Base-by-base conservation (phyloP, 1,140 invertebrate genomes). In the Colletes latitarsis region DNA sequence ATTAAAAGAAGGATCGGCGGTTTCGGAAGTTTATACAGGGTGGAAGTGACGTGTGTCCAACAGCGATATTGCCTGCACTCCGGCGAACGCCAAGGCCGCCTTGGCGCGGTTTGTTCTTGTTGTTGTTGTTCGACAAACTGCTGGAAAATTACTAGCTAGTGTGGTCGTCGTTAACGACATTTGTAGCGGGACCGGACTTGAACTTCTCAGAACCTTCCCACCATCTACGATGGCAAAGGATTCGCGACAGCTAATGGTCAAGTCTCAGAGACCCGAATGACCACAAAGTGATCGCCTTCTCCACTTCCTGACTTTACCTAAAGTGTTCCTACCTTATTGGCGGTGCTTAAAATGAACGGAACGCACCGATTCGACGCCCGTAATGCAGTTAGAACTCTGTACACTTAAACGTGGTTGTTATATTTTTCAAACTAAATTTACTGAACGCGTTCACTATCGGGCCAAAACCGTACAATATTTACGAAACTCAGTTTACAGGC, bases 271-370 rank as follows among this genome's bases (percentile, higher is more conserved):
- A 89, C 87, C 88, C 83, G 85, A 68, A 83, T 73, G 83, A 91
- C 90, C 90, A 83, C 90, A 92, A 91, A 92, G 90, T 91, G 90
- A 91, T 92, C 89, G 86, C 85, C 86, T 90, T 87, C 87, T 78
- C 85, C 85, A 80, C 85, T 87, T 88, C 82, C 76, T 75, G 87
- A 88, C 84, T 84, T 86, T 41, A 58, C 72, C 57, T 73, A 69
- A 73, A 57, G 60, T 85, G 80, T 74, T 77, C 66, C 72, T 66
- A 43, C 78, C 52, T 67, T 80, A 80, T 68, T 75, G 71, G 43
- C 46, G 78, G 71, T 68, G n/a, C 21, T 19, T 21, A 66, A 75
- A 80, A 75, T 75, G 72, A 19, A 43, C 17, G 71, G 15, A 9
- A 46, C 8, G 52, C 30, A 19, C 43, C 58, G 53, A 73, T 62